Base-by-base conservation (phyloP, 2,113 vertebrate species). In the Caretta caretta region DNA sequence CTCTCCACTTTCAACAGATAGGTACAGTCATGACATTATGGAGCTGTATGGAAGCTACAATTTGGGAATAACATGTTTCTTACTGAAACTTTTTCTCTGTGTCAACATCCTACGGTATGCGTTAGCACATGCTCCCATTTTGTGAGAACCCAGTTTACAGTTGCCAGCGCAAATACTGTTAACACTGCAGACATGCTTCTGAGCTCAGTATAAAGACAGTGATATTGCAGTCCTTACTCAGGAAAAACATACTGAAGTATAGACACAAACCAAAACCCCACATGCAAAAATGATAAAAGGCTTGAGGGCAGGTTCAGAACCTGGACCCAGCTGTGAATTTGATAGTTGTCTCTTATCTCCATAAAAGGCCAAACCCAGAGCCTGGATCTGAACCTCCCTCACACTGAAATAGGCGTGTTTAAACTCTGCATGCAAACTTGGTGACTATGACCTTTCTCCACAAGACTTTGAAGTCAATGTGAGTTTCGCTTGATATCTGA, bases 61-160 rank as follows among this genome's bases (percentile, higher is more conserved):
- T 16, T 27, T 38, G 85, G 46, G 53, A 82, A 59, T 88, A 49
- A 14, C 0, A 0, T 31, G 19, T 50, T 89, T 87, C 72, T 65
- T 87, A 53, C 2, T 4, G 46, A 72, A 53, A 75, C 11, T 35
- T 90, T 90, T 59, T 48, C 65, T 42, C 22, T 49, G 3, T 69
- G n/a, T 24, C 5, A 0, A 59, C 48, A 24, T 86, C 84, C 24
- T 49, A 20, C 89, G 22, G 51, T 53, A 46, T 89, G 16, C 90
- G 22, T 72, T 83, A 42, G 54, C 20, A 4, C 24, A 8, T 42
- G 25, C 6, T 59, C 42, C 31, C 42, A 42, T 62, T 49, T 29
- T 59, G 42, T 69, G 48, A 76, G 59, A 51, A n/a, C 22, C 42
- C 75, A 76, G 6, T 13, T 25, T 46, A 76, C 22, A 76, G 24